Percentiles rank a stretch among this genome's conserved stretches.
phyloP scores from a whole-genome alignment of 2,113 vertebrate species.

The Ptilorrhoa leucosticta region DNA sequence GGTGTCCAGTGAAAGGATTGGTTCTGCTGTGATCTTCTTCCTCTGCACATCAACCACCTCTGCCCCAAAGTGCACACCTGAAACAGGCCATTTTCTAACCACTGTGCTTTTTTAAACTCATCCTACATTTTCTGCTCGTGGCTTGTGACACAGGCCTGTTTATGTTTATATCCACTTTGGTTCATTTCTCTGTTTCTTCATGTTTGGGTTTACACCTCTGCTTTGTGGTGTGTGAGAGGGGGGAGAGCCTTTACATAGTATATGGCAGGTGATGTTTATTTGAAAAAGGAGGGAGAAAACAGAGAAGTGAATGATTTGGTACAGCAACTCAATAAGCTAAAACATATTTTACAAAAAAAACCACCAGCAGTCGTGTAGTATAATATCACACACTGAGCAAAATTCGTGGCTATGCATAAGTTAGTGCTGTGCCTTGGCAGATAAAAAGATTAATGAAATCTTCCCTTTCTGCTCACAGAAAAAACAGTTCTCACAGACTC shows the following conservation, averaged over 20 bases:
- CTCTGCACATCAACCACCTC: background rate
- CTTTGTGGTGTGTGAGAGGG: background rate
- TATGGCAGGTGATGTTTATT: background rate
- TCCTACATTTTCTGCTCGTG: background rate
- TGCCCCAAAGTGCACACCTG: background rate
- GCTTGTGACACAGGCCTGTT: background rate
- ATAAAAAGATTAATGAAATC: constrained; percentile 64
- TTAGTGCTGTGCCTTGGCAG: constrained; percentile 58
- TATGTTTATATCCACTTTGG: background rate
- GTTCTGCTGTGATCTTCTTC: background rate
- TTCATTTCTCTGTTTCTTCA: background rate
- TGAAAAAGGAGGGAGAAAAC: background rate
- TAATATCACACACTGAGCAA: constrained; percentile 35
- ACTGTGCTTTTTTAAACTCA: background rate
- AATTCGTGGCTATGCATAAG: constrained; percentile 59
- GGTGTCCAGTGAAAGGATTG: background rate
- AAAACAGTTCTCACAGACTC: constrained; percentile 22
- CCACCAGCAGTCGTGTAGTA: background rate
- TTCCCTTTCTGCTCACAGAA: background rate
- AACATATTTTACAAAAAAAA: constrained; percentile 10
- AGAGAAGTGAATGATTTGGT: constrained; percentile 38
- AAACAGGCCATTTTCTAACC: background rate
- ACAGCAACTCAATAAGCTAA: constrained; percentile 18
- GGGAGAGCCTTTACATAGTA: background rate
- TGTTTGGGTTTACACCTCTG: background rate